Conservation (phyloP, 2,113 vertebrate species). For the Neofelis nebulosa region DNA sequence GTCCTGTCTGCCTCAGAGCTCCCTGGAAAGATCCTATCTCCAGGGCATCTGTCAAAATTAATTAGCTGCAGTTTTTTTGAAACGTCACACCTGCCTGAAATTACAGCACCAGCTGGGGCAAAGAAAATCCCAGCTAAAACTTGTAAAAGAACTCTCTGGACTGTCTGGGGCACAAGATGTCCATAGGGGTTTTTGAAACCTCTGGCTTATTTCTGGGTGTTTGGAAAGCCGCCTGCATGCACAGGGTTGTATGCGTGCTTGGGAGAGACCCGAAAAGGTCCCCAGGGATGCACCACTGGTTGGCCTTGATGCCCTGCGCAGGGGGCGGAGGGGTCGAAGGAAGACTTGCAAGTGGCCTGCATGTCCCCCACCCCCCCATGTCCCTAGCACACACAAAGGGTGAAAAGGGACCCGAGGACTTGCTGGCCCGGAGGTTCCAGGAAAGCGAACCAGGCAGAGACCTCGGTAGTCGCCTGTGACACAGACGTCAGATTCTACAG, state of each 20-base stretch:
- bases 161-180: neutral
- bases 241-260: neutral
- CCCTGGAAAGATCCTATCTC: neutral
- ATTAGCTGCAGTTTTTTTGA: neutral
- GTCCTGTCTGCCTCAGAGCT: neutral
- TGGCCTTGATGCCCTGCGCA: neutral
- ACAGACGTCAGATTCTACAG: neutral
- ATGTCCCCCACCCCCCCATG: too few relatives aligned
- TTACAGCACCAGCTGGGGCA: neutral
- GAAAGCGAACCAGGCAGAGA: neutral
- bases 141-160: neutral
- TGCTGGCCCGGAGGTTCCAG: rapidly evolving
- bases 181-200: neutral
- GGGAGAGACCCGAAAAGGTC: neutral
- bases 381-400: rapidly evolving
- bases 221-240: too few relatives aligned
- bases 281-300: too few relatives aligned
- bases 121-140: neutral
- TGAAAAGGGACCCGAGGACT: neutral
- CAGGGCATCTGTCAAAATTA: neutral
- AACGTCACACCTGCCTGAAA: neutral
- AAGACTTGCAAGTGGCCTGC: neutral
- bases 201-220: neutral
- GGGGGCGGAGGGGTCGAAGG: neutral
- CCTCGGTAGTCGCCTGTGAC: neutral